These are phyloP conservation scores for Hydrotaea diabolus DNA, from an alignment of 2,888 invertebrate species.

Conservation along the genomic window DNA sequence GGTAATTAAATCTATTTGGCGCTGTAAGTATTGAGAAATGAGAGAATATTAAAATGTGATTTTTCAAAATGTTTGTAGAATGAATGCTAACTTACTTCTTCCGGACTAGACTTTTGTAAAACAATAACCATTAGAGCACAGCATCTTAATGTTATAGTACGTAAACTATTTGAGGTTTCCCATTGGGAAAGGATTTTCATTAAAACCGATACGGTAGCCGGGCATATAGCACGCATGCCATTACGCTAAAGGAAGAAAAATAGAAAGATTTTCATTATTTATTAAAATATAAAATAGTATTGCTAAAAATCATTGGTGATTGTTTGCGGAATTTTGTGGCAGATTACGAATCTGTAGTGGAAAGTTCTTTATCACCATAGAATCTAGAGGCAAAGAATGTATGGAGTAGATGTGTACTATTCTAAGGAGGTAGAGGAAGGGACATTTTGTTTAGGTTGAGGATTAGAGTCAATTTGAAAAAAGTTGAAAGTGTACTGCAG, in stretches of 20 bases:
- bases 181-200: constrained; percentile 82
- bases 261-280: neutral
- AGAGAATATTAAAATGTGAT: too few species aligned
- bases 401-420: too few species aligned
- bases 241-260: constrained; percentile 81
- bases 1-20: constrained; percentile 83
- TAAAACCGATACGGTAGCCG: constrained; percentile 83
- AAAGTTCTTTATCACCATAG: too few species aligned
- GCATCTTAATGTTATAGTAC: constrained; percentile 82
- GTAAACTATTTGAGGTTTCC: constrained; percentile 79
- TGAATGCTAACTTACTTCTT: constrained; percentile 79
- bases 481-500: too few species aligned
- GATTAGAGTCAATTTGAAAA: too few species aligned
- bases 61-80: neutral
- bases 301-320: too few species aligned
- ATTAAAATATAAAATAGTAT: too few species aligned
- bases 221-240: constrained; percentile 84
- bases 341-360: too few species aligned
- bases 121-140: constrained; percentile 83
- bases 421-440: too few species aligned
- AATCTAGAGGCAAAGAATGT: too few species aligned
- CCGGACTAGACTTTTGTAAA: constrained; percentile 83
- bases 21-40: constrained; percentile 74
- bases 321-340: too few species aligned
- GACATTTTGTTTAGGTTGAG: too few species aligned